Conservation (phyloP, 2,113 vertebrate species). For the Cyphomyrus plagiostoma region DNA sequence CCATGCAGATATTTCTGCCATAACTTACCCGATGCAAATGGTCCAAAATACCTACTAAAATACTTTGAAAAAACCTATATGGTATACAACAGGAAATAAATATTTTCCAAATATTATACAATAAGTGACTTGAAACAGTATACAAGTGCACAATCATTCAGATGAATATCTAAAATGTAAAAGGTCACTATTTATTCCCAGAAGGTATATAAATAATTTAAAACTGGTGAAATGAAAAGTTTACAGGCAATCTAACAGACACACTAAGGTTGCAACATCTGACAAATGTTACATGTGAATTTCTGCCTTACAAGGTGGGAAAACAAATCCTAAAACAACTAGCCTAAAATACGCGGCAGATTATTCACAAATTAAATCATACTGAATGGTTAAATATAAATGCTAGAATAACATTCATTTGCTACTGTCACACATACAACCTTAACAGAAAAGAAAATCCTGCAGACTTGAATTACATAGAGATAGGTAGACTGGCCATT, state of each 20-base stretch:
- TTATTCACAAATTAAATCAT: conserved; percentile 32
- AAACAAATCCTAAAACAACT: conserved; percentile 19
- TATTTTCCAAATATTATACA: conserved; percentile 42
- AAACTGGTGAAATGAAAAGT: conserved; percentile 13
- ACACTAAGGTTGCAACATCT: background rate
- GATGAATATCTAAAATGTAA: conserved; percentile 14
- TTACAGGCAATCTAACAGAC: background rate
- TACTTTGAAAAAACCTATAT: conserved; percentile 81
- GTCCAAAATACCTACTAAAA: conserved; percentile 82
- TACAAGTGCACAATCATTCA: conserved; percentile 34
- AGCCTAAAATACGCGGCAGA: conserved; percentile 34
- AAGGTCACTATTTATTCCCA: conserved; percentile 4
- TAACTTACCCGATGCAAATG: conserved; percentile 74
- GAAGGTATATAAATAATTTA: conserved; percentile 5
- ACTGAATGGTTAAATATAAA: conserved; percentile 36
- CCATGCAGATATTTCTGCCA: conserved; percentile 74
- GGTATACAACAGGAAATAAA: conserved; percentile 82
- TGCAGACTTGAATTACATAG: conserved; percentile 31
- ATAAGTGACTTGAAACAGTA: conserved; percentile 43
- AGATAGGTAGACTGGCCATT: conserved; percentile 51
- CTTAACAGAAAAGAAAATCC: conserved; percentile 25
- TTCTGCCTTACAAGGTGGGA: background rate
- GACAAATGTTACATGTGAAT: background rate
- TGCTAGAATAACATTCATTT: conserved; percentile 44
- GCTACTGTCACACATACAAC: conserved; percentile 29